phyloP scores from a whole-genome alignment of 1,140 invertebrate species.

The Pogonognathellus flavescens region DNA sequence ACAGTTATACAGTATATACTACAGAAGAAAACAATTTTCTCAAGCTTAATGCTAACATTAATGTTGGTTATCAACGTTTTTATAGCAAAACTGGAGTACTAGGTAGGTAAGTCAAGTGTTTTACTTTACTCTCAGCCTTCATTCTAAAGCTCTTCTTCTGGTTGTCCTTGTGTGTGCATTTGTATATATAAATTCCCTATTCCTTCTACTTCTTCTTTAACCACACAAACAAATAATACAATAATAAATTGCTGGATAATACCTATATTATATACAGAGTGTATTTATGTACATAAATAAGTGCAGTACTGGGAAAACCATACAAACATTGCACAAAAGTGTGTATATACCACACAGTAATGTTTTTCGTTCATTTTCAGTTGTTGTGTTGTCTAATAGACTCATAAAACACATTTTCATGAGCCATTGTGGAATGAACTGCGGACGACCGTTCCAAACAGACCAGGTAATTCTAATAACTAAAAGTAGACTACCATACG shows the following conservation, averaged over 20 bases:
- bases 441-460: constrained; percentile 33
- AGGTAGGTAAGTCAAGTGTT: neutral
- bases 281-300: too few relatives aligned
- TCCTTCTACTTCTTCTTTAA: too few relatives aligned
- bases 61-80: constrained; percentile 5
- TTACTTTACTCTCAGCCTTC: neutral
- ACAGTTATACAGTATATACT: neutral
- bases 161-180: neutral
- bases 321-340: neutral
- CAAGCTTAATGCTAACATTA: neutral
- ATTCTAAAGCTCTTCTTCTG: neutral
- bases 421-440: constrained; percentile 55
- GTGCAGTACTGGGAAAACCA: neutral
- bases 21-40: constrained; percentile 40
- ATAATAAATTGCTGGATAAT: too few relatives aligned
- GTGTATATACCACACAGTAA: neutral
- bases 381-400: constrained; percentile 49
- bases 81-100: constrained; percentile 4
- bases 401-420: constrained; percentile 62
- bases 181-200: too few relatives aligned
- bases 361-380: constrained; percentile 34
- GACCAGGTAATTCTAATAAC: constrained; percentile 33
- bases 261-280: too few relatives aligned
- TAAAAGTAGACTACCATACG: neutral
- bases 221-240: too few relatives aligned